Evolutionary conservation across 2,888 invertebrate genomes (phyloP), one percentile per base, ranked within the genome.

Genomic region (Periphyllus acericola): DNA sequence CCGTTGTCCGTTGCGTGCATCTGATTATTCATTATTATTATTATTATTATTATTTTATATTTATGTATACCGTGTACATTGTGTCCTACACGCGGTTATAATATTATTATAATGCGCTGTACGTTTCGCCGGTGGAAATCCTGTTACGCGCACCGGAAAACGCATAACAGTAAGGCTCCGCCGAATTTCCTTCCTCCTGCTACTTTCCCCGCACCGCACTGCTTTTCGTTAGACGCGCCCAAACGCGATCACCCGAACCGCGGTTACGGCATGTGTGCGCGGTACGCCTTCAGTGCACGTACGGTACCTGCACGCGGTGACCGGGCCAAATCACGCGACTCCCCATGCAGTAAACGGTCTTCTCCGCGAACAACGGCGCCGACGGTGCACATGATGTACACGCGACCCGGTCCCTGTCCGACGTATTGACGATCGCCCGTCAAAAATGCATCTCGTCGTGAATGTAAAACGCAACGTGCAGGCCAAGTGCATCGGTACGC

Each of bases 1-100:
- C 29, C 32, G 71, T 29, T 9, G 25, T n/a, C 34, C 3, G n/a
- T 76, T 36, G 60, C 78, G 84, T 52, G 84, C 84, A 52, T 85
- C 78, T n/a, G 84, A 84, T 84, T 76, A 34, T n/a, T n/a, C n/a
- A n/a, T n/a, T n/a, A n/a, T n/a, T n/a, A n/a, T n/a, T n/a, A n/a
- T n/a, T n/a, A n/a, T n/a, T n/a, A 68, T 40, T 29, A 81, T 81
- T 40, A 80, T 68, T 29, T 29, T 74, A 74, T 32, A 19, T 11
- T 60, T 40, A 17, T 25, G 40, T 36, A 11, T 25, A 25, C 82
- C 32, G 9, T 25, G 66, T 68, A 11, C 25, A 9, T 36, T n/a
- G n/a, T n/a, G n/a, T n/a, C n/a, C n/a, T n/a, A 46, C 25, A 0
- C 19, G 6, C 6, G 1, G 11, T 14, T 46, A 46, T 46, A 46